phyloP scores from a whole-genome alignment of 2,797 vertebrate species.

The Acropternis orthonyx region DNA sequence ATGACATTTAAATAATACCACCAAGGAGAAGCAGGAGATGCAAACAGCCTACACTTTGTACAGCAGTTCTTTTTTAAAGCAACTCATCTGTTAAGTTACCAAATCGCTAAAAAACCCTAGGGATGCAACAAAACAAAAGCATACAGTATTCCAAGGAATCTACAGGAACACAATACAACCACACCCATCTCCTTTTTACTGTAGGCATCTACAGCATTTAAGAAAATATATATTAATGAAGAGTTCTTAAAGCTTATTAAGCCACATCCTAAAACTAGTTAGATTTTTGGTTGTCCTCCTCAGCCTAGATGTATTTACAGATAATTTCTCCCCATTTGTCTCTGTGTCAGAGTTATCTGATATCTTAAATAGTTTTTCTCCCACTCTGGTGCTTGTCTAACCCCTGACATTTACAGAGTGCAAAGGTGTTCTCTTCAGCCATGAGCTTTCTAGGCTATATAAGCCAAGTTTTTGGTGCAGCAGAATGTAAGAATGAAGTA shows the following conservation, averaged over 20 bases:
- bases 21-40: conserved; percentile 24
- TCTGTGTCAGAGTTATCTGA: neutral
- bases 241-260: neutral
- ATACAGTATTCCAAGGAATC: neutral
- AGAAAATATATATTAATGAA: neutral
- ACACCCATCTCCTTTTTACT: neutral
- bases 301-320: neutral
- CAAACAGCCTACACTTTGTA: neutral
- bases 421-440: neutral
- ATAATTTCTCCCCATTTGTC: neutral
- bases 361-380: neutral
- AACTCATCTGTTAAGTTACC: conserved; percentile 25
- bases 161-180: neutral
- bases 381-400: neutral
- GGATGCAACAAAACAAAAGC: conserved; percentile 13
- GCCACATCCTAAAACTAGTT: neutral
- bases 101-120: conserved; percentile 19
- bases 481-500: neutral
- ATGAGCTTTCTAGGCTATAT: neutral
- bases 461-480: neutral
- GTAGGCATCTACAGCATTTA: neutral
- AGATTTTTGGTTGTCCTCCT: neutral
- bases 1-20: conserved; percentile 56
- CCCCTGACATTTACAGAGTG: neutral
- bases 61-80: neutral